Evolutionary conservation across 2,113 vertebrate genomes (phyloP).

Genomic region (Gymnorhina tibicen): DNA sequence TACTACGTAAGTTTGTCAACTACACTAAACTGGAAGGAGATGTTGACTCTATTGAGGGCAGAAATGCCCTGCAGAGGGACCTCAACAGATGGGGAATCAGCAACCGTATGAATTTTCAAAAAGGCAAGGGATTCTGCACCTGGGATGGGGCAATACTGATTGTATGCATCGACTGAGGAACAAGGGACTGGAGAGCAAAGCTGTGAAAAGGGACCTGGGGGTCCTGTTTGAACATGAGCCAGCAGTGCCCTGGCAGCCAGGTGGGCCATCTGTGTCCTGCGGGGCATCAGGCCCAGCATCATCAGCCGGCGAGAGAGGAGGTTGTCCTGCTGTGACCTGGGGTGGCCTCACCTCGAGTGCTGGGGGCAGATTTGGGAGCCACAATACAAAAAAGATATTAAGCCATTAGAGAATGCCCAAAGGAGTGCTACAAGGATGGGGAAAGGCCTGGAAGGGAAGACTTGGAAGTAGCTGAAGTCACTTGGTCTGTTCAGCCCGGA

Average conservation of each 20-base stretch:
- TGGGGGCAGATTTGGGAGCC: background rate
- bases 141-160: background rate
- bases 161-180: background rate
- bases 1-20: rapidly evolving
- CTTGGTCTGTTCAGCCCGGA: background rate
- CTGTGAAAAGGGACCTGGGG: no score
- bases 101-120: background rate
- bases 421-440: background rate
- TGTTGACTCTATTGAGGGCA: rapidly evolving
- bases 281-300: rapidly evolving
- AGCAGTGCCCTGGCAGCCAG: background rate
- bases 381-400: background rate
- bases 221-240: rapidly evolving
- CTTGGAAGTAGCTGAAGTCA: rapidly evolving
- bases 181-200: no score
- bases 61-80: background rate
- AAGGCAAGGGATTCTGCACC: background rate
- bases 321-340: rapidly evolving
- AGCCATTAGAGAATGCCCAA: background rate
- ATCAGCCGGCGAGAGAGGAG: rapidly evolving
- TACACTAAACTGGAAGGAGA: background rate
- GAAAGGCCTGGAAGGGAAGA: background rate
- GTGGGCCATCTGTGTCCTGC: background rate
- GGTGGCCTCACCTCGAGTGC: rapidly evolving
- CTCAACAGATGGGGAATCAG: rapidly evolving